phyloP scores from a whole-genome alignment of 2,888 invertebrate species.

The Cinara cedri region DNA sequence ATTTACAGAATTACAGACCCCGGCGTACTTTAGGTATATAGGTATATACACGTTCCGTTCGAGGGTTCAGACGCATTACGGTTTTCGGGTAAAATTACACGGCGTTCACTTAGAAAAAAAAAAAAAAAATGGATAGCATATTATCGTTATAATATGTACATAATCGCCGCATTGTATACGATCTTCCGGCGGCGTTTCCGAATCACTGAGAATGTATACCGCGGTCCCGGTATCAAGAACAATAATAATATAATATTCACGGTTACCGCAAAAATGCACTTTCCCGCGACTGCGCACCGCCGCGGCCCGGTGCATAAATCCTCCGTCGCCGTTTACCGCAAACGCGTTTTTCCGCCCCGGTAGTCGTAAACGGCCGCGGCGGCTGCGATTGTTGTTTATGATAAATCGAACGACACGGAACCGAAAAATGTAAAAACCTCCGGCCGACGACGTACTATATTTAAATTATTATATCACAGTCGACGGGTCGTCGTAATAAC shows the following conservation, averaged over 20 bases:
- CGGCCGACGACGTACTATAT: not conserved
- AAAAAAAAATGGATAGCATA: no score
- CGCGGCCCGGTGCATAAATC: not conserved
- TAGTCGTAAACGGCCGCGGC: not conserved
- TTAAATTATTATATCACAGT: no score
- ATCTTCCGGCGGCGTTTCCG: conserved; percentile 36
- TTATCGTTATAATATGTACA: no score
- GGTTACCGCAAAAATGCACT: conserved; percentile 39
- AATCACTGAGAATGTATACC: conserved; percentile 15
- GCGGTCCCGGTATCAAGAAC: conserved; percentile 30
- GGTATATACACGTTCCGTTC: no score
- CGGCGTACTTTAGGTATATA: no score
- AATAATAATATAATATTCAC: conserved; percentile 17
- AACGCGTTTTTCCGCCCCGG: conserved; percentile 34
- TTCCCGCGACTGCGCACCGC: not conserved
- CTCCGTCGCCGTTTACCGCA: conserved; percentile 5
- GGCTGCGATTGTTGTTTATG: not conserved
- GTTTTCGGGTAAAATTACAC: no score
- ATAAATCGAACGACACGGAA: conserved; percentile 27
- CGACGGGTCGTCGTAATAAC: no score
- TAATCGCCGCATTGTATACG: not conserved
- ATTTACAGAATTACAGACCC: no score
- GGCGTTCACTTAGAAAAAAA: no score
- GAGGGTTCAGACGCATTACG: no score
- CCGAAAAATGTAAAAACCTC: not conserved